phyloP scores from a whole-genome alignment of 2,797 vertebrate species.

The Sebastes cheni region DNA sequence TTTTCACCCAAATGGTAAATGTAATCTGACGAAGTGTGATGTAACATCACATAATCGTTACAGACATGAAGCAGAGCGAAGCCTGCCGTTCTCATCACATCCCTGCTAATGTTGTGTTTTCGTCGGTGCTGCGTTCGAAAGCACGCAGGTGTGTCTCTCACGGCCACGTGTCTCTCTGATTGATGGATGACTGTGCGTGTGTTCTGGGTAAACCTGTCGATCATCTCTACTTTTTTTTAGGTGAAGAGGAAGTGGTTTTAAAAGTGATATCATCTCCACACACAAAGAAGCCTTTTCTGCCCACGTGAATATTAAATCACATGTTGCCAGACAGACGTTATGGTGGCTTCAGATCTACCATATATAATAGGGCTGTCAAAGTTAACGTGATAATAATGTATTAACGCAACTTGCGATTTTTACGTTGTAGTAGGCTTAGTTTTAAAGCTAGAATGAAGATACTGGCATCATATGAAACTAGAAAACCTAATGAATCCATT shows the following conservation, averaged over 20 bases:
- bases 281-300: constrained; percentile 2
- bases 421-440: no score
- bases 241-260: constrained; percentile 54
- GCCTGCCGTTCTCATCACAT: background rate
- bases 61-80: background rate
- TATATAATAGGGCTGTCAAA: no score
- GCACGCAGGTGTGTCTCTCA: background rate
- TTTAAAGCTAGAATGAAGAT: no score
- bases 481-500: no score
- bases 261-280: constrained; percentile 27
- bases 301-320: background rate
- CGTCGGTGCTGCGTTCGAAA: background rate
- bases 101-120: background rate
- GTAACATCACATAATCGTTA: background rate
- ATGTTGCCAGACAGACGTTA: background rate
- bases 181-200: background rate
- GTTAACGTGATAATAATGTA: no score
- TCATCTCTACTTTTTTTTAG: background rate
- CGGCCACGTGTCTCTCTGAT: background rate
- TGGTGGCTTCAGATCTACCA: no score
- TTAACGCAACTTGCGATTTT: no score
- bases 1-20: background rate
- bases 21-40: background rate
- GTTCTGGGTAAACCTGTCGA: background rate
- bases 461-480: no score